A percentile compares a stretch with the other conserved stretches of the same genome.
phyloP scores from a whole-genome alignment of 2,888 invertebrate species.

The Homarus gammarus region DNA sequence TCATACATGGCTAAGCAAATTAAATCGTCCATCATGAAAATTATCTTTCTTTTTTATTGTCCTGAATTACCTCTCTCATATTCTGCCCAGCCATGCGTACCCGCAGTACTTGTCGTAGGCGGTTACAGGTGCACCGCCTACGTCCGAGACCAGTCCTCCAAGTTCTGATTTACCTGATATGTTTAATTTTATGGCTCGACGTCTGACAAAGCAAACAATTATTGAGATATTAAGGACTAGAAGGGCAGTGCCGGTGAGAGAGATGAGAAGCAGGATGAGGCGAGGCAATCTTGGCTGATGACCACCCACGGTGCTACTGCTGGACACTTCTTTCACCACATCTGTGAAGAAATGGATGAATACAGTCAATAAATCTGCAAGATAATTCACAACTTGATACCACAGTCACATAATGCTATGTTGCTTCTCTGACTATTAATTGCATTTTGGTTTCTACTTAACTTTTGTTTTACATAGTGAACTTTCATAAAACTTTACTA shows the following conservation, averaged over 20 bases:
- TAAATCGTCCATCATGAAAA: no score
- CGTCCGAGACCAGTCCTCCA: constrained; percentile 8
- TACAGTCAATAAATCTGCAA: no score
- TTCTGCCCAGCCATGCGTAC: not conserved
- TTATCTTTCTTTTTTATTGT: no score
- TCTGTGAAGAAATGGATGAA: not conserved
- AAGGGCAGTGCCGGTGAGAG: constrained; percentile 29
- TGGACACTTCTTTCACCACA: constrained; percentile 2
- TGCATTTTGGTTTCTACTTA: no score
- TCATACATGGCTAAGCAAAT: no score
- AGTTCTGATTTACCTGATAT: constrained; percentile 21
- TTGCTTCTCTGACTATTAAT: no score
- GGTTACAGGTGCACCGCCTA: not conserved
- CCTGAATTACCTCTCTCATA: not conserved
- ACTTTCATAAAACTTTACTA: no score
- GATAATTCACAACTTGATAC: no score
- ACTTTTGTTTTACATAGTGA: no score
- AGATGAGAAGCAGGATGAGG: constrained; percentile 33
- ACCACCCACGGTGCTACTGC: not conserved
- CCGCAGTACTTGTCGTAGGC: not conserved
- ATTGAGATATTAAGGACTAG: constrained; percentile 31
- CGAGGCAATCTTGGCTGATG: not conserved
- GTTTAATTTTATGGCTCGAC: constrained; percentile 12
- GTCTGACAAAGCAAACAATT: constrained; percentile 18
- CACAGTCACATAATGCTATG: no score